Percentiles rank a stretch among this genome's conserved stretches.
These are phyloP conservation scores for Acholoe squamosa DNA, from an alignment of 2,888 invertebrate species.

Conservation along the genomic window DNA sequence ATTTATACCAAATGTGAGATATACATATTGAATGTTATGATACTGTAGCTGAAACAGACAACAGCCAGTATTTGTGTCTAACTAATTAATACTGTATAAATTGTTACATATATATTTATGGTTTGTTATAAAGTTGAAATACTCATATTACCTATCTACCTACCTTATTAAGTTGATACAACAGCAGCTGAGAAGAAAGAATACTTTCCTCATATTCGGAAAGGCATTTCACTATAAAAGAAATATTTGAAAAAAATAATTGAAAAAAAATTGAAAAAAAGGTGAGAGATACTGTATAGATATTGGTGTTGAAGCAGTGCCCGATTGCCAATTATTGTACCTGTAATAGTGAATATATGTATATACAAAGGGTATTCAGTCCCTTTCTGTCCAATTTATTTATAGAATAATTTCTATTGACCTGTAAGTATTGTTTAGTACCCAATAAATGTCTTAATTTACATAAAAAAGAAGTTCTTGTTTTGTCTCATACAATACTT, in stretches of 20 bases:
- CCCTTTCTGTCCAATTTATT: slow-evolving; percentile 18
- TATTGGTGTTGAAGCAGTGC: background rate
- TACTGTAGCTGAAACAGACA: no score
- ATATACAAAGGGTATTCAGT: background rate
- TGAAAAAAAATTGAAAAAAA: no score
- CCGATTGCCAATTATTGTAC: slow-evolving; percentile 21
- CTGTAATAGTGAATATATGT: background rate
- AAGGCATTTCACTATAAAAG: no score
- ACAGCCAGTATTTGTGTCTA: no score
- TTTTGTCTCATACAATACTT: background rate
- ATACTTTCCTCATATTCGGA: no score
- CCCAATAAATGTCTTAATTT: slow-evolving; percentile 22
- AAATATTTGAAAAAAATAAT: no score
- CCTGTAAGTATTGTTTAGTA: slow-evolving; percentile 44
- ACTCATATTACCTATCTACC: background rate
- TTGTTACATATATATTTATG: background rate
- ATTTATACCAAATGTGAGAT: no score
- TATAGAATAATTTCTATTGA: background rate
- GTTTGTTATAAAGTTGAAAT: background rate
- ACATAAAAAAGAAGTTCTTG: background rate
- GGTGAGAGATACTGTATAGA: background rate
- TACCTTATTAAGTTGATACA: background rate
- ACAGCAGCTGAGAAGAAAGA: background rate
- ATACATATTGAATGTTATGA: no score
- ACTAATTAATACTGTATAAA: background rate